Base-by-base conservation (phyloP, 2,888 invertebrate genomes). In the Acanthosepion esculentum region DNA sequence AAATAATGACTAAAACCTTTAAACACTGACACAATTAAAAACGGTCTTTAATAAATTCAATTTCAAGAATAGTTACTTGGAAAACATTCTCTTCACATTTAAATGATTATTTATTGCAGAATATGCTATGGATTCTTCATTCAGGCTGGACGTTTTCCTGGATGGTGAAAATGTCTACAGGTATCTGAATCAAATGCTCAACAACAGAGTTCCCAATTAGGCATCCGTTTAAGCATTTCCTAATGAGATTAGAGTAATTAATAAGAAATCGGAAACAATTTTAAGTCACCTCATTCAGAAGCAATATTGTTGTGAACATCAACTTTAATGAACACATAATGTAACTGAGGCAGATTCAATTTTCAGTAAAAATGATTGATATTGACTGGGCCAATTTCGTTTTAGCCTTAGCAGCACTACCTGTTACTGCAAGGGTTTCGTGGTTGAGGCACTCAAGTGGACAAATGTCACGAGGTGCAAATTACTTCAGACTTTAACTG, bases 171-270 rank as follows among this genome's bases (percentile, higher is more conserved):
- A n/a, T 78, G n/a, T 78, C 78, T 12, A 5, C 33, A 78, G n/a
- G 78, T n/a, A 78, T n/a, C 33, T n/a, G n/a, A 78, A n/a, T 78
- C n/a, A n/a, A 78, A 78, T n/a, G n/a, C 78, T 78, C 15, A n/a
- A 15, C n/a, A 78, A 78, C 78, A 78, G 29, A 78, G 12, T 78
- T 78, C 78, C 33, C 78, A 78, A 64, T 78, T 78, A 78, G n/a
- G 78, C 8, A 33, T n/a, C 78, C n/a, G 33, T 78, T 78, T 78
- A 78, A 78, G n/a, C 78, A 78, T 78, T 33, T 78, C 78, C 78
- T 78, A n/a, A n/a, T n/a, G n/a, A 78, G 33, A 78, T 78, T 78
- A 78, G n/a, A 78, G n/a, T 78, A 78, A 78, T 78, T 78, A 78
- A 15, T 78, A 78, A 78, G 78, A 78, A 78, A 78, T 33, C 78